Conservation (phyloP, 1,140 invertebrate species). For the Parapsyche elsis region DNA sequence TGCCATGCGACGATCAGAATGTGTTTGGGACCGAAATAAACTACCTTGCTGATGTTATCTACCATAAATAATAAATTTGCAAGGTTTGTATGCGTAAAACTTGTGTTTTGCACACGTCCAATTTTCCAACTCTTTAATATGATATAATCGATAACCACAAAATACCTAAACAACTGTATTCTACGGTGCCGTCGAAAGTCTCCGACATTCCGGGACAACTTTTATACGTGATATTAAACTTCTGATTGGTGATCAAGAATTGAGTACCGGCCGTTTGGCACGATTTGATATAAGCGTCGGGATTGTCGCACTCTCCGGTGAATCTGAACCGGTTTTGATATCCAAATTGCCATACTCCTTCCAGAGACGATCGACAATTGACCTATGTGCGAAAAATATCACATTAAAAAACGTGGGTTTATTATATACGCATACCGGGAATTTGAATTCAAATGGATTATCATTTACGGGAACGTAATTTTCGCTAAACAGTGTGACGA, state of each 20-base stretch:
- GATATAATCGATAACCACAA: no score
- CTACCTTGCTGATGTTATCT: no score
- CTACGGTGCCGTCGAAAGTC: conserved; percentile 91
- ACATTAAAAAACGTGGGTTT: no score
- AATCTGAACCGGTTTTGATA: conserved; percentile 93
- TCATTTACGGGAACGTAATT: conserved; percentile 80
- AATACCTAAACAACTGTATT: conserved; percentile 87
- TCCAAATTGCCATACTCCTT: conserved; percentile 95
- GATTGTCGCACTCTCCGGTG: conserved; percentile 89
- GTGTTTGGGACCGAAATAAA: neutral
- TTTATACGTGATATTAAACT: conserved; percentile 95
- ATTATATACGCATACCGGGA: neutral
- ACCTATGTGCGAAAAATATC: conserved; percentile 64
- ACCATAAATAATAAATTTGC: no score
- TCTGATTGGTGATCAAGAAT: conserved; percentile 96
- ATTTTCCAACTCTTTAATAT: neutral
- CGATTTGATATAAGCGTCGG: conserved; percentile 89
- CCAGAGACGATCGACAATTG: conserved; percentile 91
- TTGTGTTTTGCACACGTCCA: neutral
- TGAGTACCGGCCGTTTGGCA: conserved; percentile 96
- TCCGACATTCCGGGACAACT: conserved; percentile 83
- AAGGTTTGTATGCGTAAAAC: no score
- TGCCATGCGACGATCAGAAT: neutral
- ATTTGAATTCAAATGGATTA: neutral
- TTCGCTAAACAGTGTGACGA: conserved; percentile 89